Evolutionary conservation across 2,113 vertebrate genomes (phyloP).

Genomic region (Gracilinanus agilis): DNA sequence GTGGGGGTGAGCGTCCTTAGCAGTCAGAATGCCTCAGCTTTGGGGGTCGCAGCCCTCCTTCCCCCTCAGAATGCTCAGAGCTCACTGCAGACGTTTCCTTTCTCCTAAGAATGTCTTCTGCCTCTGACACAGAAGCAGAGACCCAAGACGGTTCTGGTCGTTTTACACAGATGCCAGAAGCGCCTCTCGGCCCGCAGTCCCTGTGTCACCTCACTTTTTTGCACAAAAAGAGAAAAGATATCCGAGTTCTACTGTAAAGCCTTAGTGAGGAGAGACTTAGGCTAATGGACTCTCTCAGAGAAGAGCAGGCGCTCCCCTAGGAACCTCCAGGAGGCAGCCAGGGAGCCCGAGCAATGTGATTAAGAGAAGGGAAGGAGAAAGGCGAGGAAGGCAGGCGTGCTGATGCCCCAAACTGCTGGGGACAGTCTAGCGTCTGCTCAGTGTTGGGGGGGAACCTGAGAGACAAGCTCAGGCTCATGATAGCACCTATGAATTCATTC

Average conservation of each 20-base stretch:
- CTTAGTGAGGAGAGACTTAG: not conserved
- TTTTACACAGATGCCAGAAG: conserved; percentile 28
- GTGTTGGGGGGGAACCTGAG: not conserved
- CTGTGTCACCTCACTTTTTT: conserved; percentile 4
- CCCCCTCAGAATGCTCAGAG: conserved; percentile 17
- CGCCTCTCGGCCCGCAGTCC: conserved; percentile 2
- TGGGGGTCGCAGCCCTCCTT: not conserved
- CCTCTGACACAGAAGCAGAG: conserved; percentile 7
- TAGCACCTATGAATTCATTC: not conserved
- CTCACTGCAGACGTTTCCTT: not conserved
- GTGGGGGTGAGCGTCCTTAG: conserved; percentile 25
- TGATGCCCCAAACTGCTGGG: not conserved
- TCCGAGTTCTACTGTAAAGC: conserved; percentile 1
- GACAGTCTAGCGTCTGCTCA: too few relatives aligned
- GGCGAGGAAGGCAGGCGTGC: not conserved
- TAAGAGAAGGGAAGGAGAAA: not conserved
- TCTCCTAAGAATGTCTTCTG: conserved; percentile 1
- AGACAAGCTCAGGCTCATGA: not conserved
- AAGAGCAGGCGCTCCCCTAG: not conserved
- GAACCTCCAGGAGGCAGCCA: not conserved
- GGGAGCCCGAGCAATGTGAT: not conserved
- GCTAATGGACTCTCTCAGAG: not conserved
- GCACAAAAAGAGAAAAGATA: not conserved
- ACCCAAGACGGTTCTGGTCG: not conserved
- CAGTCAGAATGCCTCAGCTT: not conserved